Conservation (phyloP, 92 coral and sea anemone species). For the Actinernus sp. region DNA sequence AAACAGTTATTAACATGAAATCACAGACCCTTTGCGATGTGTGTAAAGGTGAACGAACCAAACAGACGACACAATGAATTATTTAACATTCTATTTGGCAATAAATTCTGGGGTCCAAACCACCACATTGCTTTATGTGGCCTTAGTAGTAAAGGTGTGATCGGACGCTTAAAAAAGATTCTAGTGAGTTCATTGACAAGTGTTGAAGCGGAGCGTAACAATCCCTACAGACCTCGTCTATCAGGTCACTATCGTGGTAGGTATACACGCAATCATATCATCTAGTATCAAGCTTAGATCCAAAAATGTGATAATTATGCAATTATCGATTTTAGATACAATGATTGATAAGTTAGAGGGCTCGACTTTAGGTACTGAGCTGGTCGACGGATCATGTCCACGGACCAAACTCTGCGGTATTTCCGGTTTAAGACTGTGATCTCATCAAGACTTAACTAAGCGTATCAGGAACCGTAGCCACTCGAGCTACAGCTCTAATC, state of each 20-base stretch:
- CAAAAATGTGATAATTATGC: slow-evolving; percentile 98
- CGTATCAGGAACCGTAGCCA: slow-evolving; percentile 22
- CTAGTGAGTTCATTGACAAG: neutral
- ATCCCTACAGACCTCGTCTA: neutral
- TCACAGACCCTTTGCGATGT: slow-evolving; percentile 61
- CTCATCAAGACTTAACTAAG: slow-evolving; percentile 37
- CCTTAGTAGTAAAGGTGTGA: slow-evolving; percentile 30
- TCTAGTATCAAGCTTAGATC: slow-evolving; percentile 91
- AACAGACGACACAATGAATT: slow-evolving; percentile 87
- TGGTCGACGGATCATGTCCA: slow-evolving; percentile 46
- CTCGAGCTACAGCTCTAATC: slow-evolving; percentile 4
- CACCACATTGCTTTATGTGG: slow-evolving; percentile 74
- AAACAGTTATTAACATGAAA: slow-evolving; percentile 73
- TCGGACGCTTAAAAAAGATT: slow-evolving; percentile 27
- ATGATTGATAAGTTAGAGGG: slow-evolving; percentile 87
- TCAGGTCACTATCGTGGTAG: slow-evolving; percentile 73
- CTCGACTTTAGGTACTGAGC: slow-evolving; percentile 69
- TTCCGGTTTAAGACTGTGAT: slow-evolving; percentile 80
- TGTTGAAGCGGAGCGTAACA: neutral
- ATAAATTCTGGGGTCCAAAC: slow-evolving; percentile 93
- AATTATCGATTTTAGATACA: slow-evolving; percentile 98
- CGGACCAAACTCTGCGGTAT: slow-evolving; percentile 59
- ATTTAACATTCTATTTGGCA: slow-evolving; percentile 82
- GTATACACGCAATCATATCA: slow-evolving; percentile 71
- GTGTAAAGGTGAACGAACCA: slow-evolving; percentile 53